Evolutionary conservation across 2,888 invertebrate genomes (phyloP).

Genomic region (Dexiosoma caninum): DNA sequence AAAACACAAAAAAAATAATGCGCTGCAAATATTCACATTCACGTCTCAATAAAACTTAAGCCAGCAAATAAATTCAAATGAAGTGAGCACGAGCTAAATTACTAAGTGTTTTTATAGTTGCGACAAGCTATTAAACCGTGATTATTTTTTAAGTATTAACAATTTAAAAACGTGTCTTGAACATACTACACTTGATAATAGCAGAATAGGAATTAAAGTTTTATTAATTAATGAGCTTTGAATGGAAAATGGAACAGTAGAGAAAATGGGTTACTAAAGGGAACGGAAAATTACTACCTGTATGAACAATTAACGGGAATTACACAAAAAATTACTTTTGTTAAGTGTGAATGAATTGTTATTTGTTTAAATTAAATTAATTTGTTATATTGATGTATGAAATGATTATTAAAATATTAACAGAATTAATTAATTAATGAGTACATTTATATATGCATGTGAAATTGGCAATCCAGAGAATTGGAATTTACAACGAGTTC

Average conservation of each 20-base stretch:
- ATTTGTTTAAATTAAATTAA: conserved; percentile 19
- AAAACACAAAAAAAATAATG: too few relatives aligned
- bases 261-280: conserved; percentile 10
- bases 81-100: conserved; percentile 31
- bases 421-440: conserved; percentile 16
- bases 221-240: too few relatives aligned
- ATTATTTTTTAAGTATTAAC: background rate
- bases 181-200: background rate
- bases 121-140: background rate
- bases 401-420: background rate
- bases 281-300: conserved; percentile 8
- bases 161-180: conserved; percentile 45
- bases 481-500: too few relatives aligned
- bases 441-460: too few relatives aligned
- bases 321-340: background rate
- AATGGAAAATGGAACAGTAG: background rate
- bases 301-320: conserved; percentile 6
- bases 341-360: conserved; percentile 1
- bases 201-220: too few relatives aligned
- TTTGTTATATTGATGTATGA: background rate
- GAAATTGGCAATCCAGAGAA: too few relatives aligned
- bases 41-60: conserved; percentile 21
- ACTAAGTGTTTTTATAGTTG: conserved; percentile 20
- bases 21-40: conserved; percentile 19
- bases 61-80: background rate